phyloP scores from a whole-genome alignment of 1,140 invertebrate species.

The Phocides pigmalion region DNA sequence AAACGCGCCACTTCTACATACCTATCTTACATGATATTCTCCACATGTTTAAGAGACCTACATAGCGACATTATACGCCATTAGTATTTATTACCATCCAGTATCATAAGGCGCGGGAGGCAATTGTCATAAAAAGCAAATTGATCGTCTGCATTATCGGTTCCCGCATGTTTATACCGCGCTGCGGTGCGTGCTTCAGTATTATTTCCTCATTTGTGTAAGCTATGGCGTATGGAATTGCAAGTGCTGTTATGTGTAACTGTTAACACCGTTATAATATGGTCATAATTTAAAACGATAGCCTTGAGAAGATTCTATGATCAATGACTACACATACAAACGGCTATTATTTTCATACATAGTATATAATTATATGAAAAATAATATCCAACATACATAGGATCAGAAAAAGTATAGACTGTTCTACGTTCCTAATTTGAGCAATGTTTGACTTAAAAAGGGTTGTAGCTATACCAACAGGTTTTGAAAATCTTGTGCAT shows the following conservation, averaged over 20 bases:
- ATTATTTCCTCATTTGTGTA: slow-evolving; percentile 67
- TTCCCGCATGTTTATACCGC: slow-evolving; percentile 33
- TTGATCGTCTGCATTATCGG: slow-evolving; percentile 43
- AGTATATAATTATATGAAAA: neutral
- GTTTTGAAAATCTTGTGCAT: no score
- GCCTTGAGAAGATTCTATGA: slow-evolving; percentile 4
- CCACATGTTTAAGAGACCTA: slow-evolving; percentile 19
- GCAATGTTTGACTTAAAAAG: no score
- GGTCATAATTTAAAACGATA: slow-evolving; percentile 3
- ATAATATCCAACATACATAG: no score
- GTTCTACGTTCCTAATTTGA: no score
- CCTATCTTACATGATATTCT: neutral
- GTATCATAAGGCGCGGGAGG: slow-evolving; percentile 30
- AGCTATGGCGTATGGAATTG: slow-evolving; percentile 53
- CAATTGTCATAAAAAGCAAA: slow-evolving; percentile 36
- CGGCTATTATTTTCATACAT: neutral
- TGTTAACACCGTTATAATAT: slow-evolving; percentile 56
- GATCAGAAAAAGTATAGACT: no score
- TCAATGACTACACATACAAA: neutral
- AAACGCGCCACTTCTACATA: neutral
- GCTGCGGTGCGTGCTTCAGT: slow-evolving; percentile 39
- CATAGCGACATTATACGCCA: slow-evolving; percentile 26
- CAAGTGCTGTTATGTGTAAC: slow-evolving; percentile 48
- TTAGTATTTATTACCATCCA: slow-evolving; percentile 32
- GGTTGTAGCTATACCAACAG: no score